These are phyloP conservation scores for Apomyelois bistriatella DNA, from an alignment of 2,888 invertebrate genomes.

Conservation along the genomic window DNA sequence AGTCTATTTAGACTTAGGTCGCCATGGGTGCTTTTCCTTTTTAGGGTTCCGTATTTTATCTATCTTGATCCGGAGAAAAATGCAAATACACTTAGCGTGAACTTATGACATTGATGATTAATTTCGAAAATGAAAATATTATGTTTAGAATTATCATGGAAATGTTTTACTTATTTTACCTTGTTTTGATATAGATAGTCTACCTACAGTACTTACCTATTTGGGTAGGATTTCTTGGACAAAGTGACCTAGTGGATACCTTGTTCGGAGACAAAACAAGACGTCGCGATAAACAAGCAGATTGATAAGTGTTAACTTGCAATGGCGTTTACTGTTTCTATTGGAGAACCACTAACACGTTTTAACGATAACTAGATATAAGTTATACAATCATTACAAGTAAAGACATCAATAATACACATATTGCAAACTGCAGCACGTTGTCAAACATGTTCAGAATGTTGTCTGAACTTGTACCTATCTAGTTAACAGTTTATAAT, in stretches of 20 bases:
- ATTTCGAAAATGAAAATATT: too few species aligned
- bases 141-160: too few species aligned
- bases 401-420: neutral
- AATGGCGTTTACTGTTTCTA: constrained; percentile 12
- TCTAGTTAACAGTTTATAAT: too few species aligned
- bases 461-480: too few species aligned
- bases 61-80: too few species aligned
- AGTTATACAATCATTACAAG: neutral
- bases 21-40: too few species aligned
- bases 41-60: too few species aligned
- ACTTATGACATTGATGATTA: too few species aligned
- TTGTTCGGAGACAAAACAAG: neutral
- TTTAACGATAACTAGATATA: neutral
- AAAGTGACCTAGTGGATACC: neutral
- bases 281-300: neutral
- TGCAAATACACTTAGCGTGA: too few species aligned
- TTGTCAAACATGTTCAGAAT: neutral
- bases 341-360: neutral
- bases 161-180: too few species aligned
- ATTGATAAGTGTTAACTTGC: constrained; percentile 7
- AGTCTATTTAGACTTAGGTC: too few species aligned
- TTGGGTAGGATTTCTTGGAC: neutral
- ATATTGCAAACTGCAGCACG: neutral
- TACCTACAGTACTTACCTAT: neutral
- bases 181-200: too few species aligned